Evolutionary conservation across 2,113 vertebrate species (phyloP).

Genomic region (Alligator mississippiensis): DNA sequence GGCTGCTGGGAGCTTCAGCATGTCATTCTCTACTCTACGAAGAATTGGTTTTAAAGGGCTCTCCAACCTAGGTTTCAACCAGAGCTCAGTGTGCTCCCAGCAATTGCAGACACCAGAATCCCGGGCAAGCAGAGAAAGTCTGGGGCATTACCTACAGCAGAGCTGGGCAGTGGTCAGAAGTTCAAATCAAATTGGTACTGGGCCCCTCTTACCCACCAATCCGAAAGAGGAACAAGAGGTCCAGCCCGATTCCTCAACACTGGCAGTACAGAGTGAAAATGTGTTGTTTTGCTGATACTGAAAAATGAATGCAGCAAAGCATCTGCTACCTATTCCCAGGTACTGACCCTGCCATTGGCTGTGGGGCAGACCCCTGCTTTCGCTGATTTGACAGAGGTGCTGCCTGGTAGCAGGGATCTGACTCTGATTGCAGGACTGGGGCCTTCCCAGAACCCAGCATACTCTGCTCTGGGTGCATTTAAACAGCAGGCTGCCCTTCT

Average conservation of each 20-base stretch:
- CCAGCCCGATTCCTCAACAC: background rate
- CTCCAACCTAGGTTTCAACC: background rate
- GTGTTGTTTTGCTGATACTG: background rate
- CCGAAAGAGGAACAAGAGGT: background rate
- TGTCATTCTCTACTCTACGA: background rate
- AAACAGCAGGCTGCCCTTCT: conserved; percentile 67
- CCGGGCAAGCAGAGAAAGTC: background rate
- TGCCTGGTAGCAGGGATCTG: background rate
- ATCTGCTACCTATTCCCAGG: background rate
- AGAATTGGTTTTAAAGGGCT: conserved; percentile 25
- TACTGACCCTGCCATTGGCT: background rate
- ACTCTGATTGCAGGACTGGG: conserved; percentile 27
- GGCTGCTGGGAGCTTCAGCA: background rate
- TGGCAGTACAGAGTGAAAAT: rapidly evolving
- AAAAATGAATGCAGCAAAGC: background rate
- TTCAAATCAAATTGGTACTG: background rate
- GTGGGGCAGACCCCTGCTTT: background rate
- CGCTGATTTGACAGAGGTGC: background rate
- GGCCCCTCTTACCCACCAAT: background rate
- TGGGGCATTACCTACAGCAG: background rate
- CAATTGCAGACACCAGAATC: background rate
- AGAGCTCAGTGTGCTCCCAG: background rate
- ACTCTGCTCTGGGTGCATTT: conserved; percentile 51
- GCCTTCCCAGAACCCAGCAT: conserved; percentile 29
- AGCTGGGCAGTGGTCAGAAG: background rate